Evolutionary conservation across 2,113 vertebrate species (phyloP).

Genomic region (Phylloscopus trochilus): DNA sequence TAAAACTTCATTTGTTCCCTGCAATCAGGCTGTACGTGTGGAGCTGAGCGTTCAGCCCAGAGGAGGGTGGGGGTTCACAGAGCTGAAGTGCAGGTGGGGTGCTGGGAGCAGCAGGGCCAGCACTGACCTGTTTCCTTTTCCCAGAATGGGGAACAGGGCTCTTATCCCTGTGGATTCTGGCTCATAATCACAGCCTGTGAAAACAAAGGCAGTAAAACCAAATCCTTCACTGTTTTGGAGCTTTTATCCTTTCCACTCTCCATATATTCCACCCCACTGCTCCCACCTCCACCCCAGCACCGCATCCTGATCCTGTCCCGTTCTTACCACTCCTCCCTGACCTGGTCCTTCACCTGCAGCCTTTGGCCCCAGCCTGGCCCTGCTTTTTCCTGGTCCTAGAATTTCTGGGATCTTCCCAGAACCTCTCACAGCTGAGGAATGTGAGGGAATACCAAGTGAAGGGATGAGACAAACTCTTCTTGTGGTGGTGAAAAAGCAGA

Average conservation of each 20-base stretch:
- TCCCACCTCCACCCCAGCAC: not conserved
- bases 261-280: not conserved
- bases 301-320: not conserved
- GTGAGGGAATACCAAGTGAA: not conserved
- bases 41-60: not conserved
- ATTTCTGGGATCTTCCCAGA: not conserved
- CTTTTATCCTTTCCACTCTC: not conserved
- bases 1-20: not conserved
- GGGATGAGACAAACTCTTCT: not conserved
- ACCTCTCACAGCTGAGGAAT: not conserved
- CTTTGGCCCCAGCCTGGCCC: not conserved
- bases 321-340: not conserved
- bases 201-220: not conserved
- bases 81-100: not conserved
- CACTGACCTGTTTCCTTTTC: not conserved
- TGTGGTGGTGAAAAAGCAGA: not conserved
- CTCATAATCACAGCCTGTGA: not conserved
- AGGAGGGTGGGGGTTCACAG: not conserved
- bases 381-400: not conserved
- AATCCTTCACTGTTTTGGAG: not conserved
- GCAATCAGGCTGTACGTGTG: not conserved
- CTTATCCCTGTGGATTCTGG: not conserved
- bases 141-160: not conserved
- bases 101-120: not conserved
- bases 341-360: not conserved